Evolutionary conservation across 23 tunicate species (phyloP), one percentile per base, ranked within the genome.

Genomic region (Clavelina lepadiformis): DNA sequence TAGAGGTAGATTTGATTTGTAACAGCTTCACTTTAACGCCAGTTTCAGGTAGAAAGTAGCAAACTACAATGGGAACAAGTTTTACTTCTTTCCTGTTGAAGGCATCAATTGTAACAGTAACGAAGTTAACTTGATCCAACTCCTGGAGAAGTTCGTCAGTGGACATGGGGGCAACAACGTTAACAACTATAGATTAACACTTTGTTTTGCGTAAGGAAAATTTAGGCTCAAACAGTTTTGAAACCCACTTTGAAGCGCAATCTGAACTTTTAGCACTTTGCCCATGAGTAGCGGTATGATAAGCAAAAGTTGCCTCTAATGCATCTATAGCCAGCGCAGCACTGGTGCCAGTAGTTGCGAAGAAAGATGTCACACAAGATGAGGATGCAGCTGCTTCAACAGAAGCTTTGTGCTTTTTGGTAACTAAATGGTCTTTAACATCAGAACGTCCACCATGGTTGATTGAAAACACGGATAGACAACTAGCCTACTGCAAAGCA

Each of bases 51-150:
- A 61, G 20, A 32, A 61, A 61, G 51, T 61, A 61, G 20, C 67
- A 52, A 61, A 61, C 51, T 25, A 61, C 67, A 61, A 29, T 25
- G 19, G 67, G 67, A 61, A 61, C 67, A 22, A 65, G 71, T 13
- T 47, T 65, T 21, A 65, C 19, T 36, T 65, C 65, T 65, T 65
- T 65, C 65, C 71, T 65, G 71, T 65, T 47, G 50, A 65, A 65
- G 31, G 62, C 71, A 65, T 65, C 71, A 65, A 65, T 65, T 22
- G 71, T 65, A 37, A 65, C 71, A 36, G 71, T 65, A 36, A 65
- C 71, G 71, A 65, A 65, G 65, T 65, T 65, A 36, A 36, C 71
- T 65, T 65, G 28, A 36, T 36, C 71, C 71, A 65, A 65, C 31
- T 65, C 66, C 31, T 65, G 71, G 49, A 11, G 49, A 22, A 47